These are phyloP conservation scores for Notodonta ziczac DNA, from an alignment of 2,888 invertebrate genomes.

Conservation along the genomic window DNA sequence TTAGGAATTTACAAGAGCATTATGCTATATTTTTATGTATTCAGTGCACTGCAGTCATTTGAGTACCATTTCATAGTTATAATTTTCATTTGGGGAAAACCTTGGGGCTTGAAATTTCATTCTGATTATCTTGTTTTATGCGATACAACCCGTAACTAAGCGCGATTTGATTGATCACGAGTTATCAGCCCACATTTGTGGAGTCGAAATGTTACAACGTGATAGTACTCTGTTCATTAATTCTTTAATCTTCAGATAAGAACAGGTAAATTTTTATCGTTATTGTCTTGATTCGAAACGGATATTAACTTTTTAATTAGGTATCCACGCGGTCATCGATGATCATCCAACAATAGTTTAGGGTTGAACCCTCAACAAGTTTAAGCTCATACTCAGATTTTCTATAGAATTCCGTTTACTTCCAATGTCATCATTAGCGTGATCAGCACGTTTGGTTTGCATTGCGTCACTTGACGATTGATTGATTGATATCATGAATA, in stretches of 20 bases:
- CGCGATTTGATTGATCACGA: slow-evolving; percentile 14
- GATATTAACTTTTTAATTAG: slow-evolving; percentile 18
- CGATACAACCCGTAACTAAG: background rate
- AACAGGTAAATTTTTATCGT: slow-evolving; percentile 43
- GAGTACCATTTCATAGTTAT: too few species aligned
- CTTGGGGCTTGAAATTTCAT: background rate
- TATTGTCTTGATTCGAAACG: slow-evolving; percentile 28
- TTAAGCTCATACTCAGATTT: background rate
- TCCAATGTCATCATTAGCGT: background rate
- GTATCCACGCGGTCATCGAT: slow-evolving; percentile 8
- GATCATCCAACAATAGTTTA: background rate
- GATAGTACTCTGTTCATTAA: slow-evolving; percentile 24
- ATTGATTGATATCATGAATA: background rate
- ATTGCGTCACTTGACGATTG: background rate
- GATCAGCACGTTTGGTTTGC: background rate
- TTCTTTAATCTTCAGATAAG: slow-evolving; percentile 50
- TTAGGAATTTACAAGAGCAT: too few species aligned
- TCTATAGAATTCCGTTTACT: background rate
- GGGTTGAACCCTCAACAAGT: background rate
- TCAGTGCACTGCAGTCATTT: too few species aligned
- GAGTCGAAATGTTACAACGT: slow-evolving; percentile 14
- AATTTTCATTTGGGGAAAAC: too few species aligned
- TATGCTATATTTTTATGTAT: too few species aligned
- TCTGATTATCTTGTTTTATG: background rate
- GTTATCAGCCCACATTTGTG: background rate